Percentiles rank a stretch among this genome's conserved stretches.
phyloP scores from a whole-genome alignment of 1,140 invertebrate genomes.

The Philotrypesis tridentata region DNA sequence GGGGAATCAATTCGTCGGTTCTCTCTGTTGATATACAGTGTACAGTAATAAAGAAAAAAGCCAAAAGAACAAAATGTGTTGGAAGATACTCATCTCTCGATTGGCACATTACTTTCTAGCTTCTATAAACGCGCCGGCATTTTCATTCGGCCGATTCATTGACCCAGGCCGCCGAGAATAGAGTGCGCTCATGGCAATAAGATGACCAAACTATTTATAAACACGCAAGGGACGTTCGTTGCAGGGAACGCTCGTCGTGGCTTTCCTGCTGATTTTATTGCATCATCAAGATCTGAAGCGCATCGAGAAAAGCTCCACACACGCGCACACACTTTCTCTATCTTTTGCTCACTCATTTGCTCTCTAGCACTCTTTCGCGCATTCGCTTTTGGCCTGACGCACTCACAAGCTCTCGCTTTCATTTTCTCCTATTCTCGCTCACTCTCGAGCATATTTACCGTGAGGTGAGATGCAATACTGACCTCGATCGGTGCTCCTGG shows the following conservation, averaged over 20 bases:
- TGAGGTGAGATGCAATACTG: constrained; percentile 40
- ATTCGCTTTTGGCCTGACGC: not conserved
- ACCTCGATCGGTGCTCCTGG: constrained; percentile 71
- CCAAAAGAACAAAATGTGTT: constrained; percentile 27
- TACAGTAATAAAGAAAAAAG: constrained; percentile 41
- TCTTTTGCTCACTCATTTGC: not conserved
- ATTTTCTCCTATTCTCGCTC: not conserved
- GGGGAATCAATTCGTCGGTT: not conserved
- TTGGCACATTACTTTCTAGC: constrained; percentile 34
- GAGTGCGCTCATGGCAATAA: constrained; percentile 54
- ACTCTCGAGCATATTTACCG: not conserved
- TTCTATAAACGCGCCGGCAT: constrained; percentile 36
- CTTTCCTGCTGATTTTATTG: constrained; percentile 50
- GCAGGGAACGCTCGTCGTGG: constrained; percentile 36
- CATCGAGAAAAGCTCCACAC: constrained; percentile 1
- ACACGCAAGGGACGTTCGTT: constrained; percentile 50
- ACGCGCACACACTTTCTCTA: not conserved
- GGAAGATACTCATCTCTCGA: constrained; percentile 39
- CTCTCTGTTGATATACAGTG: not conserved
- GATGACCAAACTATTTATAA: constrained; percentile 63
- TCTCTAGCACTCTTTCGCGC: constrained; percentile 7
- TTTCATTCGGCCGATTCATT: constrained; percentile 59
- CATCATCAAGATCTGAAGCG: constrained; percentile 33
- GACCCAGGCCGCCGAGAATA: constrained; percentile 55
- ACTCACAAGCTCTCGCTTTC: not conserved